Evolutionary conservation across 2,113 vertebrate species (phyloP).

Genomic region (Speoplatyrhinus poulsoni): DNA sequence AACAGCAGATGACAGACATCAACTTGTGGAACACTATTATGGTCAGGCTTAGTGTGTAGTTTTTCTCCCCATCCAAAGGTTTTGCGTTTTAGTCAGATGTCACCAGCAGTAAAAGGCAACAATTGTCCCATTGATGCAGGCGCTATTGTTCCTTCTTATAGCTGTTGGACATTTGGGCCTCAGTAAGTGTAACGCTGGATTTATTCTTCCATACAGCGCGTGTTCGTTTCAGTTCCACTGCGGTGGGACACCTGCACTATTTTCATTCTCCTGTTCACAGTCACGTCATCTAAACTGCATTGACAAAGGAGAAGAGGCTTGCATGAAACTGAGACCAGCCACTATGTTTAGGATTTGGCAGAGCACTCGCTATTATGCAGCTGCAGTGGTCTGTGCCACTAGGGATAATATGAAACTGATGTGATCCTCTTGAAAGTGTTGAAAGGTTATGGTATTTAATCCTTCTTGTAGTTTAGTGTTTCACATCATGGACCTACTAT

Average conservation of each 20-base stretch:
- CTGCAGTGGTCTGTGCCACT: not conserved
- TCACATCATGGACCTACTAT: not conserved
- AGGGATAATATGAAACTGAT: not conserved
- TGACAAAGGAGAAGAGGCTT: slow-evolving; percentile 53
- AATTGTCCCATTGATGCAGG: not conserved
- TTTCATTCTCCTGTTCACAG: slow-evolving; percentile 53
- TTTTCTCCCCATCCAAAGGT: too few species aligned
- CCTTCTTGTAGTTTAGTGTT: too few species aligned
- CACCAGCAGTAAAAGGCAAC: not conserved
- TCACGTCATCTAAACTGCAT: slow-evolving; percentile 58
- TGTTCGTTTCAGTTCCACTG: slow-evolving; percentile 23
- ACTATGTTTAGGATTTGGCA: not conserved
- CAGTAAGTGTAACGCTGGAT: not conserved
- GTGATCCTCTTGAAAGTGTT: not conserved
- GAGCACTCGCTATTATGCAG: not conserved
- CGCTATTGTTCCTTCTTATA: slow-evolving; percentile 4
- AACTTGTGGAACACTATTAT: not conserved
- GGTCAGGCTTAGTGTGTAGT: too few species aligned
- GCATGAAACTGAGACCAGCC: slow-evolving; percentile 18
- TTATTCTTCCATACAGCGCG: slow-evolving; percentile 5
- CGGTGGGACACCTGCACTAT: slow-evolving; percentile 47
- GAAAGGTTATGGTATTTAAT: not conserved
- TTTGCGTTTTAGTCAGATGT: not conserved
- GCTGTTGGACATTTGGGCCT: not conserved
- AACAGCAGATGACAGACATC: not conserved